Percentiles rank a stretch among this genome's conserved stretches.
Conservation (phyloP, 2,797 vertebrate genomes). For the Spondyliosoma cantharus region DNA sequence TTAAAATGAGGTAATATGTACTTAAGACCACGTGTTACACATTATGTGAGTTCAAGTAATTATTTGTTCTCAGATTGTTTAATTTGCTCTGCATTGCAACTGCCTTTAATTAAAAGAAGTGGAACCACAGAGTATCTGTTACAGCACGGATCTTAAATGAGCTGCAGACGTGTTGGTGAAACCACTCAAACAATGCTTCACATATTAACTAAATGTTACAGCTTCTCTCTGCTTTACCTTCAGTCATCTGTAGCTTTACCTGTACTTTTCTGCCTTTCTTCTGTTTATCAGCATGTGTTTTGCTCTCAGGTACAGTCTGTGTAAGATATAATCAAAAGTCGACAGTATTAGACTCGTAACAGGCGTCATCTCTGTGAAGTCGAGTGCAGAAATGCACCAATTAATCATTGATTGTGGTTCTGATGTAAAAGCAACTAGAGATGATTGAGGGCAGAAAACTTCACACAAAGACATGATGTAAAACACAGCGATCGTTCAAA, state of each 20-base stretch:
- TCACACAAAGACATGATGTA: background rate
- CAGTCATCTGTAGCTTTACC: background rate
- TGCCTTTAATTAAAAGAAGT: background rate
- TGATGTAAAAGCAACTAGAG: constrained; percentile 1
- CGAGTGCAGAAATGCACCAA: background rate
- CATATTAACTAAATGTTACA: too few species aligned
- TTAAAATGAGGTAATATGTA: background rate
- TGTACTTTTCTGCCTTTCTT: background rate
- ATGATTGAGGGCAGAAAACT: background rate
- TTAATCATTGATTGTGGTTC: background rate
- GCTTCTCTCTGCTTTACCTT: background rate
- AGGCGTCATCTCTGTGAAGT: background rate
- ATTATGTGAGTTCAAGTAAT: background rate
- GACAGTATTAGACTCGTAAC: background rate
- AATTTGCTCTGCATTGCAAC: background rate
- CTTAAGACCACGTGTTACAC: background rate
- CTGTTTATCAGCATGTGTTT: background rate
- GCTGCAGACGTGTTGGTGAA: background rate
- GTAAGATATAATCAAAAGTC: background rate
- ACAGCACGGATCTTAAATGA: background rate
- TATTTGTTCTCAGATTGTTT: background rate
- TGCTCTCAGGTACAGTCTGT: background rate
- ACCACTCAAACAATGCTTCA: background rate
- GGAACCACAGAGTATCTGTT: background rate
- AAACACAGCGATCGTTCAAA: constrained; percentile 21